Evolutionary conservation across 2,113 vertebrate species (phyloP), one percentile per base, ranked within the genome.

Genomic region (Coptodon bakossiorum): DNA sequence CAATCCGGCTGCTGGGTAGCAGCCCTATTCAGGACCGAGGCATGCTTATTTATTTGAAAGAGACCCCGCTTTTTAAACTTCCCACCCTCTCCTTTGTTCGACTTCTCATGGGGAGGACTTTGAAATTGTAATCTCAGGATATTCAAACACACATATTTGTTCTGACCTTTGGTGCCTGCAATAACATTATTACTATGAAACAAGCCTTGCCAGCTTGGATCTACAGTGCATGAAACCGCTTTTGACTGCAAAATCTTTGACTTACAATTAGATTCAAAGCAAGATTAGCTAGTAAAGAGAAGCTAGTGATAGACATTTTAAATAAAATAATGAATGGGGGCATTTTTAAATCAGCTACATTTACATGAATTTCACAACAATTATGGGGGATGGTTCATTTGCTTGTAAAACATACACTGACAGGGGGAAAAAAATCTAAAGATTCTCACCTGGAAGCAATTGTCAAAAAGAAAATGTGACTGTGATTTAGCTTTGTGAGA

Each of bases 121-220:
- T 96, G 93, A 96, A 96, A 96, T 96, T 97, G 96, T 96, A 96
- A 97, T 97, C 94, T 95, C 89, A 82, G 92, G 94, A 96, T 95
- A 96, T 94, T 96, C 95, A 96, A 94, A 96, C 94, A 94, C 95
- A 91, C 94, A 94, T 96, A 96, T 97, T 96, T 96, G 95, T 96
- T 95, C 93, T 95, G 94, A 95, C 93, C 96, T 96, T 91, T 95
- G 92, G 91, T 95, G 96, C 89, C 89, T 94, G 88, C 93, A 95
- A 95, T 95, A 96, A 96, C 96, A 96, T 96, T 96, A 96, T 96
- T 93, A 86, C 91, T 89, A 57, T 88, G 83, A 89, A 87, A 93
- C 89, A 86, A 88, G 84, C 86, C 36, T 36, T 27, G 93, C 88
- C 90, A 90, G 89, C 83, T 54, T 50, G 16, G 68, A 83, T 86